A percentile compares a stretch with the other conserved stretches of the same genome.
phyloP scores from a whole-genome alignment of 2,797 vertebrate species.

The Mus caroli region DNA sequence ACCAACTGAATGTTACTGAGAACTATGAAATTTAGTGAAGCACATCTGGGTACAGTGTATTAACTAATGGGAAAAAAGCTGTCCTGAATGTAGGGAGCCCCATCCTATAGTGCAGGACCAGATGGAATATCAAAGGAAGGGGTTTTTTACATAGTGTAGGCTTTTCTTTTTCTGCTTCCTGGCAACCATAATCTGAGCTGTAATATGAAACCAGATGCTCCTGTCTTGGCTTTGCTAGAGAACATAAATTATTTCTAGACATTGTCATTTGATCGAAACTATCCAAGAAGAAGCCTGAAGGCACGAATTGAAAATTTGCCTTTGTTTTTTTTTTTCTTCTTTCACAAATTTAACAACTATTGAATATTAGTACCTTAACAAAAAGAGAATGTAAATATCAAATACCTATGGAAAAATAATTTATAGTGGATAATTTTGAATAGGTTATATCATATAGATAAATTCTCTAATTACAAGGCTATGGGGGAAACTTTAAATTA shows the following conservation, averaged over 20 bases:
- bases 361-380: background rate
- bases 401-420: background rate
- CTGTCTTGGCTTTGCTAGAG: background rate
- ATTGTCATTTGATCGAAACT: background rate
- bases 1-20: background rate
- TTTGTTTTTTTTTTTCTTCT: background rate
- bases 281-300: background rate
- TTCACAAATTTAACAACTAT: background rate
- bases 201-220: background rate
- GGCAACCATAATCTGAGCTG: background rate
- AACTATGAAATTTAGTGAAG: background rate
- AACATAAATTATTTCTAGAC: background rate
- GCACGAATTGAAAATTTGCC: background rate
- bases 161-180: background rate
- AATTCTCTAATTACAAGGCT: background rate
- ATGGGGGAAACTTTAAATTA: background rate
- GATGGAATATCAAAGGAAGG: background rate
- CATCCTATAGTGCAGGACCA: background rate
- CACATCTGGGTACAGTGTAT: background rate
- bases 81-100: background rate
- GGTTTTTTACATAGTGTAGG: background rate
- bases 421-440: background rate
- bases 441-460: background rate
- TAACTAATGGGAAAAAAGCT: background rate
- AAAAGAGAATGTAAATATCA: slow-evolving; percentile 35